These are phyloP conservation scores for Sarcophaga variegata DNA, from an alignment of 2,888 invertebrate genomes.

Conservation along the genomic window DNA sequence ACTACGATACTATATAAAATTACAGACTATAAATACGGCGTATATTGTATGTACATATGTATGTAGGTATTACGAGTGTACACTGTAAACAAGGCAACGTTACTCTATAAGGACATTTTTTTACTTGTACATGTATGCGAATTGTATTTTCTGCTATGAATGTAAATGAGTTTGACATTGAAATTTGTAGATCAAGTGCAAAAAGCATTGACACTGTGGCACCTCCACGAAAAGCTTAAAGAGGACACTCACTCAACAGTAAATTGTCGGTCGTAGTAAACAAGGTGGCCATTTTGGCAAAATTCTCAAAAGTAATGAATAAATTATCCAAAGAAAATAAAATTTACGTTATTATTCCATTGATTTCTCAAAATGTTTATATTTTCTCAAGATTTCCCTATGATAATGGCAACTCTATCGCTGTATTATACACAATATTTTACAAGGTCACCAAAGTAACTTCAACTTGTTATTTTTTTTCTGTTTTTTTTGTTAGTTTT, in stretches of 20 bases:
- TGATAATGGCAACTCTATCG: background rate
- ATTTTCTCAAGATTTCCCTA: background rate
- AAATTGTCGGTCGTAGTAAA: background rate
- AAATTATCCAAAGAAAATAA: background rate
- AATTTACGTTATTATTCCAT: background rate
- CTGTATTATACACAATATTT: background rate
- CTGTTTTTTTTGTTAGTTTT: background rate
- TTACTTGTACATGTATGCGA: background rate
- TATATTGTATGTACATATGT: no score
- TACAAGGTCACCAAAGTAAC: background rate
- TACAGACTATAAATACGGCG: no score
- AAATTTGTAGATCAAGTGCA: constrained; percentile 32
- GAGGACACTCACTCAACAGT: background rate
- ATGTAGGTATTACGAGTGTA: no score
- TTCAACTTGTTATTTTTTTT: background rate
- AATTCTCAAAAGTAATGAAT: background rate
- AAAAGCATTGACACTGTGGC: constrained; percentile 17
- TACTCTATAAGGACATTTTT: background rate
- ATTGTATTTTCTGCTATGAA: background rate
- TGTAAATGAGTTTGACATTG: constrained; percentile 27
- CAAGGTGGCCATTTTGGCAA: background rate
- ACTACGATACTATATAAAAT: no score
- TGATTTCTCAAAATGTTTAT: background rate
- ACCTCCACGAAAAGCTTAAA: background rate
- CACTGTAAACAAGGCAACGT: no score